Conservation (phyloP, 2,797 vertebrate genomes). For the Somateria mollissima region DNA sequence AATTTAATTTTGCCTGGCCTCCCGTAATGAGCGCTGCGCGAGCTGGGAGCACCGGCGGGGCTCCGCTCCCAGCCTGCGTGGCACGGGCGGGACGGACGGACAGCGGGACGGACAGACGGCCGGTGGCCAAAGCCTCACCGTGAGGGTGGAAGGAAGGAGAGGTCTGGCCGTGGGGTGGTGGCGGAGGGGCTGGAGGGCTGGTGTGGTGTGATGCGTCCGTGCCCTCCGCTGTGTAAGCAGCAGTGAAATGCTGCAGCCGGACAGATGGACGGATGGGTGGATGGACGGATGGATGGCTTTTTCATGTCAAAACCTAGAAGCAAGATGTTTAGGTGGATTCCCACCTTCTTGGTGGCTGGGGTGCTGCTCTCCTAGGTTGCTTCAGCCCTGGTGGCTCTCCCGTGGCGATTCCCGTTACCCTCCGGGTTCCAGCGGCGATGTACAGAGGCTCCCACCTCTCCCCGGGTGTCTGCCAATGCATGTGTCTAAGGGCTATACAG, state of each 20-base stretch:
- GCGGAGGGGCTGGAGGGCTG: background rate
- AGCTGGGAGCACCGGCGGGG: background rate
- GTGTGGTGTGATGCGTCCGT: background rate
- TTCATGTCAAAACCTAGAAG: background rate
- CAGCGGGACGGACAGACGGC: background rate
- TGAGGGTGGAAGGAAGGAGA: fast-evolving
- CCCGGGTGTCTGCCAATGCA: conserved; percentile 17
- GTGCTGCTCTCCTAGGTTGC: background rate
- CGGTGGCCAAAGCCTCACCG: background rate
- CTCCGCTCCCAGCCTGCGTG: fast-evolving
- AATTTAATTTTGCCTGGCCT: conserved; percentile 45
- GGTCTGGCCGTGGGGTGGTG: background rate
- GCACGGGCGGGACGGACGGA: background rate
- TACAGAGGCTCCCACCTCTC: conserved; percentile 55
- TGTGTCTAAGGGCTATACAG: conserved; percentile 57
- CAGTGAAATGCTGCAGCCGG: background rate
- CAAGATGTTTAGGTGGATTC: background rate
- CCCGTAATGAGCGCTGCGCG: background rate
- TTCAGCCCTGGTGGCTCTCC: background rate
- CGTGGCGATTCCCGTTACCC: background rate
- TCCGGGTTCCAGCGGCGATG: background rate
- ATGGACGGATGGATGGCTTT: background rate
- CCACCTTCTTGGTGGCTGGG: background rate
- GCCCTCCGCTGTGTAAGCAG: background rate
- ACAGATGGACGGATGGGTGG: background rate